Base-by-base conservation (phyloP, 1,140 invertebrate species). In the Pseudomyrmex pallidus region DNA sequence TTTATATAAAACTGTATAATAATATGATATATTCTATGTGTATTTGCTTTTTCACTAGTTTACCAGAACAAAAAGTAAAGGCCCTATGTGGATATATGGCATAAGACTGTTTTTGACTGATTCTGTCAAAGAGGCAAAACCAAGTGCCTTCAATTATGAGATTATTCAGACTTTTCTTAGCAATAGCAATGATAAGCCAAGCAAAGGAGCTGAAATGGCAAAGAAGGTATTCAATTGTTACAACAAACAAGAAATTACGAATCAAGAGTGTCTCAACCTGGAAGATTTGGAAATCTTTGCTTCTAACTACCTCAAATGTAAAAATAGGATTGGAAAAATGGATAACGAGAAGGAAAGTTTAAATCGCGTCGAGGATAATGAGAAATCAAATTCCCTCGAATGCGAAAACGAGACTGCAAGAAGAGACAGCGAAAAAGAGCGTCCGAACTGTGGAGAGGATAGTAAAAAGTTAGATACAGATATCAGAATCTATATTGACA, bases 1-100 rank as follows among this genome's bases (percentile, higher is more conserved):
- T 9, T 20, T 20, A 48, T 48, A 20, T 63, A 74, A 62, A 35
- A 35, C 35, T 35, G 5, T 87, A 20, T 61, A 54, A 10, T 50
- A 50, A 50, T 13, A 10, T 1, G 8, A 52, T 52, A 10, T 52
- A 13, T 12, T 12, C 10, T 52, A 52, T 52, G 9, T 13, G 0
- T 52, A 56, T 64, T 85, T 15, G 1, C 12, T 70, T 88, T 15
- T 83, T 56, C 91, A 92, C 78, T 57, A 94, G 94, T 94, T 95
- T 83, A 93, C 91, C 22, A 92, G 92, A 84, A 91, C 88, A n/a
- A 94, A 92, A 86, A 90, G 88, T 72, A 91, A 92, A 89, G 86
- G 87, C 54, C 67, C 90, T 46, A 73, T 95, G 89, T 95, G 93
- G 93, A 74, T 95, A 10, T 95, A 94, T 85, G 94, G 94, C 48